Evolutionary conservation across 2,797 vertebrate genomes (phyloP).

Genomic region (Pogoniulus pusillus): DNA sequence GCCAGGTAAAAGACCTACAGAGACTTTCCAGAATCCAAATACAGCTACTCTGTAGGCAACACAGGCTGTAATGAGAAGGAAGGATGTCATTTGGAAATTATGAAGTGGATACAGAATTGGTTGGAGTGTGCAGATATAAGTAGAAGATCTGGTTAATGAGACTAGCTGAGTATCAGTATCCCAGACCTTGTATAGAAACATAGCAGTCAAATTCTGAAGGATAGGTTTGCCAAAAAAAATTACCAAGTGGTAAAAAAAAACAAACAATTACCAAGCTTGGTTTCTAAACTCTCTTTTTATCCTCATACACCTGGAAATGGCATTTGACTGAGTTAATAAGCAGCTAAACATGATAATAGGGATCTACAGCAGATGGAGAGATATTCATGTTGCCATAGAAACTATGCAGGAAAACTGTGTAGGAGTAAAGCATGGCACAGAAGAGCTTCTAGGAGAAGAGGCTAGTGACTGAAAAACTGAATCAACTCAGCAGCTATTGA

Average conservation of each 20-base stretch:
- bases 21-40: background rate
- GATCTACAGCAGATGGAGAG: conserved; percentile 40
- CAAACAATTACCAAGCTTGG: background rate
- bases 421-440: conserved; percentile 16
- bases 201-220: background rate
- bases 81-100: background rate
- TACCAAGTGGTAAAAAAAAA: background rate
- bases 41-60: background rate
- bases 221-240: background rate
- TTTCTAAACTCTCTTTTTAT: conserved; percentile 11
- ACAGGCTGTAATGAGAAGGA: background rate
- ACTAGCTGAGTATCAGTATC: background rate
- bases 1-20: background rate
- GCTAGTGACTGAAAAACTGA: background rate
- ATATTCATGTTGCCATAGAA: conserved; percentile 58
- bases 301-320: background rate
- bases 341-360: conserved; percentile 3
- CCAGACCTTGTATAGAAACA: background rate
- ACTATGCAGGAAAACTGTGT: conserved; percentile 34
- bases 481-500: background rate
- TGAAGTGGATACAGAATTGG: background rate
- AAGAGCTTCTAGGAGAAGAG: conserved; percentile 8
- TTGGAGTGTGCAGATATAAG: background rate
- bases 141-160: background rate
- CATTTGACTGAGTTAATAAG: background rate